Evolutionary conservation across 2,113 vertebrate species (phyloP).

Genomic region (Stomatorhinus ivindoensis): DNA sequence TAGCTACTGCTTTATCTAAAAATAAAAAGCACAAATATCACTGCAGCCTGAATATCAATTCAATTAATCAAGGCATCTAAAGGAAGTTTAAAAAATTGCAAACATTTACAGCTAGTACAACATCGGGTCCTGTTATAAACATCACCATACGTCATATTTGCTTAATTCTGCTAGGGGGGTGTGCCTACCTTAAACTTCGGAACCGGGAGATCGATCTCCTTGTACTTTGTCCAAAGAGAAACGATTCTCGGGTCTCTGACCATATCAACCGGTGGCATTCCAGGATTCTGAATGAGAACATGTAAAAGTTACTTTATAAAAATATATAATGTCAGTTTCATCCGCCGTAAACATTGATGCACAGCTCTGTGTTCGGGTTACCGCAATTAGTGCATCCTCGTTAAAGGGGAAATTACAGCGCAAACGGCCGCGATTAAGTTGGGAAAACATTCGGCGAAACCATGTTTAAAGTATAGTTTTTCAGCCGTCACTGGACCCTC

Average conservation of each 20-base stretch:
- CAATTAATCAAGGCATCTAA: neutral
- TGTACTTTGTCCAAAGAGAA: constrained; percentile 93
- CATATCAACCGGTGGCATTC: constrained; percentile 84
- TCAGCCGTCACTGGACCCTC: neutral
- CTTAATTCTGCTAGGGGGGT: neutral
- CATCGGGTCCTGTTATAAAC: neutral
- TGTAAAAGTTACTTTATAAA: constrained; percentile 24
- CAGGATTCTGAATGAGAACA: constrained; percentile 69
- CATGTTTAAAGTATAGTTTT: neutral
- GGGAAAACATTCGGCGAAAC: neutral
- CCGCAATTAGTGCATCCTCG: neutral
- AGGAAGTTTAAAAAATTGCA: neutral
- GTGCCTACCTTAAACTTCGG: constrained; percentile 90
- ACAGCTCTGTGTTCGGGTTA: neutral
- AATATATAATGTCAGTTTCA: neutral
- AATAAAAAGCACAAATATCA: neutral
- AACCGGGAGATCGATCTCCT: constrained; percentile 90
- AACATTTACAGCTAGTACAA: neutral
- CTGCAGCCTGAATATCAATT: neutral
- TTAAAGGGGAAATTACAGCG: neutral
- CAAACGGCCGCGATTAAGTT: neutral
- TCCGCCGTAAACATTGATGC: neutral
- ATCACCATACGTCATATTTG: neutral
- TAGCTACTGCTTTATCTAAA: neutral
- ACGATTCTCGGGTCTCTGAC: constrained; percentile 93